Percentiles rank a stretch among this genome's conserved stretches.
Conservation (phyloP, 1,140 invertebrate species). For the Drosophila pandora region DNA sequence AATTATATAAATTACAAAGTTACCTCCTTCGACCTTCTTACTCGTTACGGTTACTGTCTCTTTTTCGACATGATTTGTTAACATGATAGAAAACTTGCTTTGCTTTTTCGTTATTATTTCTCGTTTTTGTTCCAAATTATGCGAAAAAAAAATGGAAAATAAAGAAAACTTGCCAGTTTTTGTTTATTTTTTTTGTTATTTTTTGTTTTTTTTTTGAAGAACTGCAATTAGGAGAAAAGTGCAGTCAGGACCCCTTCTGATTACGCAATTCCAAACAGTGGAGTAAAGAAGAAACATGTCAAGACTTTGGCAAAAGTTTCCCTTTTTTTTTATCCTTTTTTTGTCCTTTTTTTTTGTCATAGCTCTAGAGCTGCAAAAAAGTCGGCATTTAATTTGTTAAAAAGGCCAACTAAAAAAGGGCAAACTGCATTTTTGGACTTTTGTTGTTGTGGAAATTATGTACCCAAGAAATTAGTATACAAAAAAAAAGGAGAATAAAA, state of each 20-base stretch:
- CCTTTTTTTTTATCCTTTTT: not conserved
- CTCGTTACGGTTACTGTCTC: conserved; percentile 17
- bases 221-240: conserved; percentile 21
- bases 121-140: conserved; percentile 37
- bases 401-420: conserved; percentile 69
- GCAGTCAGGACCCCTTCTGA: conserved; percentile 19
- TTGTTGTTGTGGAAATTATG: conserved; percentile 67
- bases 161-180: conserved; percentile 14
- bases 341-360: not conserved
- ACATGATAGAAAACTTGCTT: conserved; percentile 77
- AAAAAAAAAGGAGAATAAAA: conserved; percentile 23
- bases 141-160: conserved; percentile 8
- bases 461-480: conserved; percentile 78
- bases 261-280: conserved; percentile 37
- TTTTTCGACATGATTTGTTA: conserved; percentile 79
- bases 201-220: conserved; percentile 8
- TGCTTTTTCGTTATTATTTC: conserved; percentile 37
- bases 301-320: conserved; percentile 42
- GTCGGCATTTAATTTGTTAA: conserved; percentile 80
- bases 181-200: conserved; percentile 9
- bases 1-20: conserved; percentile 81
- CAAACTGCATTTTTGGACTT: conserved; percentile 19
- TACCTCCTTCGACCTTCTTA: conserved; percentile 6
- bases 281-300: conserved; percentile 39
- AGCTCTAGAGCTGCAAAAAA: conserved; percentile 33